Evolutionary conservation across 2,797 vertebrate genomes (phyloP).

Genomic region (Taeniopygia guttata): DNA sequence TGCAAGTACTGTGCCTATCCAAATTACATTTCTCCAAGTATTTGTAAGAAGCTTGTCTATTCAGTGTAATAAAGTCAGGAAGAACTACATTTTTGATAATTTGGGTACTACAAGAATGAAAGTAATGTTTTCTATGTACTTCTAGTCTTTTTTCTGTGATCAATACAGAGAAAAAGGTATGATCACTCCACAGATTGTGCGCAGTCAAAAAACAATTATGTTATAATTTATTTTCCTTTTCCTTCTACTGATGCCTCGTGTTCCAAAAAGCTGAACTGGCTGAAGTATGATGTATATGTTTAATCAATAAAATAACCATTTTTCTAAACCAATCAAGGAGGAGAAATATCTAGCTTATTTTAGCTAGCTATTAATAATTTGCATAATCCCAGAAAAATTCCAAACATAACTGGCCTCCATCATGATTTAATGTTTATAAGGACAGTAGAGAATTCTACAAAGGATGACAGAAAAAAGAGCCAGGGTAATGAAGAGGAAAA

Average conservation of each 20-base stretch:
- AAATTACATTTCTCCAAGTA: not conserved
- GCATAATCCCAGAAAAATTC: not conserved
- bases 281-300: not conserved
- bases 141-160: not conserved
- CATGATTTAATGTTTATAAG: not conserved
- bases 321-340: not conserved
- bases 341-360: not conserved
- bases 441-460: not conserved
- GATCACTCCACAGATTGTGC: not conserved
- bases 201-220: not conserved
- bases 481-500: not conserved
- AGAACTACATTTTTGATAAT: not conserved
- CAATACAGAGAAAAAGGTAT: not conserved
- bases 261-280: not conserved
- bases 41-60: not conserved
- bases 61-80: not conserved
- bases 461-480: not conserved
- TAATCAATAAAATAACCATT: not conserved
- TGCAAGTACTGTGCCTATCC: not conserved
- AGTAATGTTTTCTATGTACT: not conserved
- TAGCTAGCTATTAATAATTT: not conserved
- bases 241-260: not conserved
- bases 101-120: not conserved
- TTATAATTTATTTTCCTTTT: not conserved
- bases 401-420: not conserved